Conservation (phyloP, 2,113 vertebrate species). For the Entomyzon cyanotis region DNA sequence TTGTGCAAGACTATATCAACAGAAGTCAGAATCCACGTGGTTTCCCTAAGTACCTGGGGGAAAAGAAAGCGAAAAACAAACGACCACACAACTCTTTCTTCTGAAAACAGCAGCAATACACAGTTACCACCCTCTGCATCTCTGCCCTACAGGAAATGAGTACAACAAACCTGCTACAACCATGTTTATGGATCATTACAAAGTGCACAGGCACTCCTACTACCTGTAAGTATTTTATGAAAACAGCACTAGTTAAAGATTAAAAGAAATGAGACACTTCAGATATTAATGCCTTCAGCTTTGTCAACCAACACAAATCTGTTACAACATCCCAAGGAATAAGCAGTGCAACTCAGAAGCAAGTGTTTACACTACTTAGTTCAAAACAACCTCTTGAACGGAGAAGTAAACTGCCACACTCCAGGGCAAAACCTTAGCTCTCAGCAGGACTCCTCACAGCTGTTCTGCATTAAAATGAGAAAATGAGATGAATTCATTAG, state of each 20-base stretch:
- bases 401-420: slow-evolving; percentile 42
- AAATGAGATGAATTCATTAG: background rate
- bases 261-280: background rate
- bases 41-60: background rate
- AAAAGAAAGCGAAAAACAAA: background rate
- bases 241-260: slow-evolving; percentile 24
- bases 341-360: background rate
- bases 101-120: background rate
- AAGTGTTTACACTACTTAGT: background rate
- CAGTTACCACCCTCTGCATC: background rate
- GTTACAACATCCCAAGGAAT: slow-evolving; percentile 11
- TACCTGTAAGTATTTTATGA: background rate
- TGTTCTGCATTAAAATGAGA: slow-evolving; percentile 59
- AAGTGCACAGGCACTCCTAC: slow-evolving; percentile 26
- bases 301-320: background rate
- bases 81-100: background rate
- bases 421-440: slow-evolving; percentile 52
- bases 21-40: background rate
- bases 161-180: background rate
- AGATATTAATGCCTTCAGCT: background rate
- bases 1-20: background rate
- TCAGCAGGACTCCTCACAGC: slow-evolving; percentile 52
- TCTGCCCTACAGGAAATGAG: background rate
- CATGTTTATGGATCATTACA: slow-evolving; percentile 33
- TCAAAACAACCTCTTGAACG: slow-evolving; percentile 44